phyloP scores from a whole-genome alignment of 2,113 vertebrate species.

The Nestor notabilis region DNA sequence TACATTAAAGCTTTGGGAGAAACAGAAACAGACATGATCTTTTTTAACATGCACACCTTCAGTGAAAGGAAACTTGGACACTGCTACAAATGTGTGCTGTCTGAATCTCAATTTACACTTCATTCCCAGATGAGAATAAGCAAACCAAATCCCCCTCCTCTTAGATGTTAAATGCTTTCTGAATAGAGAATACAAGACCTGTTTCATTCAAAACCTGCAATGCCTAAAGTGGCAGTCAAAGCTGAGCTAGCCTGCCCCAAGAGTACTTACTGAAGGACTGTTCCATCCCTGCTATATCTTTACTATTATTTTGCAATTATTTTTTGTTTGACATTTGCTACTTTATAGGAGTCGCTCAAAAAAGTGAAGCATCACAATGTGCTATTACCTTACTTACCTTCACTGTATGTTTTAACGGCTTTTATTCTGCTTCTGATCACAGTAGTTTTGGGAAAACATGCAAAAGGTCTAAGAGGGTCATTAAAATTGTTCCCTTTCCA shows the following conservation, averaged over 20 bases:
- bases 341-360: not conserved
- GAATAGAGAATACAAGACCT: fast-evolving
- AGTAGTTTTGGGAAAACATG: not conserved
- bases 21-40: not conserved
- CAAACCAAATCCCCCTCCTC: not conserved
- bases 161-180: not conserved
- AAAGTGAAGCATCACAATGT: not conserved
- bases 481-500: not conserved
- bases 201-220: not conserved
- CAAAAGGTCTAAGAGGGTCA: not conserved
- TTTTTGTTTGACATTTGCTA: not conserved
- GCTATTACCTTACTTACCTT: not conserved
- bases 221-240: not conserved
- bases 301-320: not conserved
- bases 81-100: fast-evolving
- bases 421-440: not conserved
- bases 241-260: not conserved
- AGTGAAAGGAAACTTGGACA: not conserved
- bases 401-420: not conserved
- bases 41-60: not conserved
- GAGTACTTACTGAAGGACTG: not conserved
- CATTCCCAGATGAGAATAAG: not conserved
- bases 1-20: not conserved
- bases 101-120: not conserved
- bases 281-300: not conserved